Evolutionary conservation across 37 sponge, comb jelly and placozoan genomes (phyloP).

Genomic region (Hormiphora californensis): DNA sequence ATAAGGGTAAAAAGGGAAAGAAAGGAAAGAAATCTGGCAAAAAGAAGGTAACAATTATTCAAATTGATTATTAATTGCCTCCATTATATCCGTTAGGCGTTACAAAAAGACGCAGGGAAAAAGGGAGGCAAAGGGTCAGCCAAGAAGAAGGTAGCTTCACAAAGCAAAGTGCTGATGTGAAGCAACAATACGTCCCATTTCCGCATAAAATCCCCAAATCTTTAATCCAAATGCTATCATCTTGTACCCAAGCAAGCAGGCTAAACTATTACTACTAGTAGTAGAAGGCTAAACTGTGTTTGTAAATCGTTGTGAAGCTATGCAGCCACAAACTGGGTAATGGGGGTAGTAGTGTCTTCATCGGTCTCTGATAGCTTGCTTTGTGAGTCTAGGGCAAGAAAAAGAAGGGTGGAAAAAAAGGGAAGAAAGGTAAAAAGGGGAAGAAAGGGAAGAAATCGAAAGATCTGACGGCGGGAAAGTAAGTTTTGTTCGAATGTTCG

Average conservation of each 20-base stretch:
- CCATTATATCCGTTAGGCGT: not conserved
- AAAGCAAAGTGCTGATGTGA: not conserved
- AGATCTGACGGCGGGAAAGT: slow-evolving; percentile 16
- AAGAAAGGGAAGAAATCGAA: slow-evolving; percentile 54
- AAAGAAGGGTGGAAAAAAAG: slow-evolving; percentile 62
- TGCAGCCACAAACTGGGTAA: no score
- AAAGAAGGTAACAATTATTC: slow-evolving; percentile 32
- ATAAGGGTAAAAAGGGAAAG: slow-evolving; percentile 87
- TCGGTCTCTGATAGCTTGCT: not conserved
- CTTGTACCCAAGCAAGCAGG: no score
- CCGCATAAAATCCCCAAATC: no score
- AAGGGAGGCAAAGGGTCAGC: slow-evolving; percentile 52
- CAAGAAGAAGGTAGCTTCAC: slow-evolving; percentile 31
- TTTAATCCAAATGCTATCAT: no score
- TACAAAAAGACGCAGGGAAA: slow-evolving; percentile 52
- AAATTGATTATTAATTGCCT: not conserved
- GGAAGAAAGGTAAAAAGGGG: slow-evolving; percentile 70
- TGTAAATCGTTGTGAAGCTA: no score
- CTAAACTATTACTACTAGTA: no score
- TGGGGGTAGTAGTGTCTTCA: no score
- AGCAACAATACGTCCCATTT: no score
- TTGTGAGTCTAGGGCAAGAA: slow-evolving; percentile 39
- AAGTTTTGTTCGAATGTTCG: slow-evolving; percentile 18
- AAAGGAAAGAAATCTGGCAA: slow-evolving; percentile 70
- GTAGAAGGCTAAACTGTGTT: no score